phyloP scores from a whole-genome alignment of 2,797 vertebrate species.

The Tokudaia muenninki region DNA sequence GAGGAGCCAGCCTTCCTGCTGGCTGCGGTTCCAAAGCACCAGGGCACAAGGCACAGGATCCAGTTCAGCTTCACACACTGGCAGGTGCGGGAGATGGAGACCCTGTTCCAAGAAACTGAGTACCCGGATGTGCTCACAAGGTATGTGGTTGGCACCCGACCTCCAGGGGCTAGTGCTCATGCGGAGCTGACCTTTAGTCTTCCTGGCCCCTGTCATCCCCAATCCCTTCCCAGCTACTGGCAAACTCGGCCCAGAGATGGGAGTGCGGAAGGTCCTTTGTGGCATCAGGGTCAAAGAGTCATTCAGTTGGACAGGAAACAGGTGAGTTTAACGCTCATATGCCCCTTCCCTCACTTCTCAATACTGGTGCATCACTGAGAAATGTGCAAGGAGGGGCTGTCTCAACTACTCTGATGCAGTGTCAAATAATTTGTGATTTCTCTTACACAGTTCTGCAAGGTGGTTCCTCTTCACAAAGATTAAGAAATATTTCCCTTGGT shows the following conservation, averaged over 20 bases:
- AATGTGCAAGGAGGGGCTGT: not conserved
- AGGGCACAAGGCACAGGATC: not conserved
- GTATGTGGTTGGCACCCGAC: not conserved
- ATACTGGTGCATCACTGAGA: not conserved
- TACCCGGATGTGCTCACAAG: not conserved
- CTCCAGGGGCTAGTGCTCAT: not conserved
- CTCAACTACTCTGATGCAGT: not conserved
- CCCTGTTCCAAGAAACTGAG: not conserved
- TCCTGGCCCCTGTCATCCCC: too few species aligned
- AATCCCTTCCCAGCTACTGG: too few species aligned
- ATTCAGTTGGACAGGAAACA: not conserved
- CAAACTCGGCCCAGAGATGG: too few species aligned
- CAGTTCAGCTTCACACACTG: not conserved
- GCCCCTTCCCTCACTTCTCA: not conserved
- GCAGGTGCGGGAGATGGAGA: not conserved
- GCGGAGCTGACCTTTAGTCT: fast-evolving
- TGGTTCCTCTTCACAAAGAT: not conserved
- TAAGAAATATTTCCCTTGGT: not conserved
- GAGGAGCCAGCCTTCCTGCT: not conserved
- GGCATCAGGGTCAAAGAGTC: not conserved
- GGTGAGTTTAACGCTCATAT: not conserved
- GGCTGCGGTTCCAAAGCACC: not conserved
- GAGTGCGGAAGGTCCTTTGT: too few species aligned
- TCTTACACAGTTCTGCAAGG: not conserved
- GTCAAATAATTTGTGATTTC: not conserved